A percentile compares a stretch with the other conserved stretches of the same genome.
Evolutionary conservation across 2,888 invertebrate genomes (phyloP).

Genomic region (Dusona sp.): DNA sequence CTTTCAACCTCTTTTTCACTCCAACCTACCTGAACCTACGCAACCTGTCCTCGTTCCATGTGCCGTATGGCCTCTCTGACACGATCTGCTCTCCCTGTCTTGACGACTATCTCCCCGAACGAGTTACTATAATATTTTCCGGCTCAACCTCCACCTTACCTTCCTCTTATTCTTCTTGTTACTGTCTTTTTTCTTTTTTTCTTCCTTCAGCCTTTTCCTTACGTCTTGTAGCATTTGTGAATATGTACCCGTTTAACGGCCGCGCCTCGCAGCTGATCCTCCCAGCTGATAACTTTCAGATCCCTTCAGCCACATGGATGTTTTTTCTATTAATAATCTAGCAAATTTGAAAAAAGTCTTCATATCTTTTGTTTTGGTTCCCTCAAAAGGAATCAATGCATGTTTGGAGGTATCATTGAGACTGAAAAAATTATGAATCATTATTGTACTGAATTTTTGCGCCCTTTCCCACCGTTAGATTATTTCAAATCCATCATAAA

Average conservation of each 20-base stretch:
- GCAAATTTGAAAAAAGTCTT: not conserved
- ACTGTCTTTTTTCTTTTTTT: not conserved
- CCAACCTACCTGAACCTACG: not conserved
- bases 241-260: slow-evolving; percentile 42
- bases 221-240: slow-evolving; percentile 26
- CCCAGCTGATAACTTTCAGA: slow-evolving; percentile 60
- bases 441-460: not conserved
- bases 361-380: not conserved
- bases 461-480: not conserved
- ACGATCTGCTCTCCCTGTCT: slow-evolving; percentile 50
- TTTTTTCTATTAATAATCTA: slow-evolving; percentile 28
- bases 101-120: slow-evolving; percentile 53
- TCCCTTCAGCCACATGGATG: slow-evolving; percentile 39
- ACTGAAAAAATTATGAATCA: not conserved
- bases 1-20: slow-evolving; percentile 57
- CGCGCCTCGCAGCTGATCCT: slow-evolving; percentile 63
- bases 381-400: not conserved
- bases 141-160: slow-evolving; percentile 22
- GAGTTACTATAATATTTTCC: slow-evolving; percentile 64
- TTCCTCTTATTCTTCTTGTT: slow-evolving; percentile 20
- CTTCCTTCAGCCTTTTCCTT: slow-evolving; percentile 4
- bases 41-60: slow-evolving; percentile 3
- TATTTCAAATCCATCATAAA: not conserved
- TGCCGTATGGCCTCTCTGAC: slow-evolving; percentile 38
- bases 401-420: not conserved